These are phyloP conservation scores for Drosophila bipectinata DNA, from an alignment of 1,140 invertebrate genomes.

Conservation along the genomic window DNA sequence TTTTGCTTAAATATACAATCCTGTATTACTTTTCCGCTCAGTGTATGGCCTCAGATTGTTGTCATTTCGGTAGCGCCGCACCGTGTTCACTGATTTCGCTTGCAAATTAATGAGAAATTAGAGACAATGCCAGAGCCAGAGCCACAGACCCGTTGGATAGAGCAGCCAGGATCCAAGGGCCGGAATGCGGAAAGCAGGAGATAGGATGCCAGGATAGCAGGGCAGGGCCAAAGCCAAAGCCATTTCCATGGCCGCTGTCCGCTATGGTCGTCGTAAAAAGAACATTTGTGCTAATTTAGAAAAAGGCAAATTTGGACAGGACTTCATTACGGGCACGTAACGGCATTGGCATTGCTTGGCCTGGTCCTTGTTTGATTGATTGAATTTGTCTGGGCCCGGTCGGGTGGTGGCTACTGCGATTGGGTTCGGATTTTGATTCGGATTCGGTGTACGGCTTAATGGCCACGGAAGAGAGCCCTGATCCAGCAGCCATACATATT, in stretches of 20 bases:
- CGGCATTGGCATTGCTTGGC: slow-evolving; percentile 72
- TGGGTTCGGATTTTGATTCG: slow-evolving; percentile 1
- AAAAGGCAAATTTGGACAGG: slow-evolving; percentile 81
- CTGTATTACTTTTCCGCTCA: background rate
- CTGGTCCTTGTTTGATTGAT: slow-evolving; percentile 70
- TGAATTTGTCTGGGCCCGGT: slow-evolving; percentile 64
- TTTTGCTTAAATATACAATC: too few species aligned
- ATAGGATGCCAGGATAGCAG: background rate
- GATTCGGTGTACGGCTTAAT: slow-evolving; percentile 15
- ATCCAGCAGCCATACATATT: slow-evolving; percentile 42
- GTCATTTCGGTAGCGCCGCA: slow-evolving; percentile 45
- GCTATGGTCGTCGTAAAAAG: slow-evolving; percentile 76
- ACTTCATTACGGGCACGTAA: slow-evolving; percentile 80
- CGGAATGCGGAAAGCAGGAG: background rate
- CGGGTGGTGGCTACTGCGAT: slow-evolving; percentile 1
- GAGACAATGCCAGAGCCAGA: slow-evolving; percentile 67
- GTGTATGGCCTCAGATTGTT: slow-evolving; percentile 52
- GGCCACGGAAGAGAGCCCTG: slow-evolving; percentile 13
- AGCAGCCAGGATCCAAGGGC: slow-evolving; percentile 12
- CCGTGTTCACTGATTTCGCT: slow-evolving; percentile 81
- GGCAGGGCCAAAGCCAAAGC: slow-evolving; percentile 11
- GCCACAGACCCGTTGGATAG: slow-evolving; percentile 18
- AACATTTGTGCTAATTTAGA: slow-evolving; percentile 83
- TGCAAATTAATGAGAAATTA: slow-evolving; percentile 83
- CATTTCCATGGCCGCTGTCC: slow-evolving; percentile 25